These are phyloP conservation scores for Xylota segnis DNA, from an alignment of 2,888 invertebrate genomes.

Conservation along the genomic window DNA sequence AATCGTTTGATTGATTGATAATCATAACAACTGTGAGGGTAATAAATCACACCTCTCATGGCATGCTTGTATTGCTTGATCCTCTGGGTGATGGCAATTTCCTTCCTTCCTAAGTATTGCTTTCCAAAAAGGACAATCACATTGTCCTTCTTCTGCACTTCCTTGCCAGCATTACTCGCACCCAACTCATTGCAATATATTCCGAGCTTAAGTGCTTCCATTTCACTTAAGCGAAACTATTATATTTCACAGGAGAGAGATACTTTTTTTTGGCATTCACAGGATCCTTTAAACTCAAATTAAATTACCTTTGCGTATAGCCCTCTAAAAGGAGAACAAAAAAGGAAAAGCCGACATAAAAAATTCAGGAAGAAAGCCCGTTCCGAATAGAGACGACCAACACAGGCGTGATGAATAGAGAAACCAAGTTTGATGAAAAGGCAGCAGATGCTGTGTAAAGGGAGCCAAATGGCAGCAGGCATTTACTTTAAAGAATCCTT, in stretches of 20 bases:
- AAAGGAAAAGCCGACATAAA: not conserved
- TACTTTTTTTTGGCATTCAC: constrained; percentile 36
- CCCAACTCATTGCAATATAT: constrained; percentile 38
- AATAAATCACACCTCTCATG: not conserved
- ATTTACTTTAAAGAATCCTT: not conserved
- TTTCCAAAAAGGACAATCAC: too few relatives aligned
- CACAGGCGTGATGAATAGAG: constrained; percentile 44
- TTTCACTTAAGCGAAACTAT: constrained; percentile 28
- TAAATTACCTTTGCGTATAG: constrained; percentile 27
- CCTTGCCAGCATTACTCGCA: constrained; percentile 15
- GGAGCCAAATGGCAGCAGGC: not conserved
- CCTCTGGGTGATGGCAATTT: too few relatives aligned
- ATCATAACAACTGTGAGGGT: not conserved
- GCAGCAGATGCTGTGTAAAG: not conserved
- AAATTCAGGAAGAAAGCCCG: not conserved
- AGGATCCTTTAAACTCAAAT: constrained; percentile 45
- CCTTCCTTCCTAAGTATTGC: too few relatives aligned
- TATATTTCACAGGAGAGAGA: constrained; percentile 32
- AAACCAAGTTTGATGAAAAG: constrained; percentile 20
- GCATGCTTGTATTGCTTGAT: not conserved
- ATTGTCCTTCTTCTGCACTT: too few relatives aligned
- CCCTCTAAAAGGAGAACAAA: too few relatives aligned
- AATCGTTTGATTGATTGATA: not conserved
- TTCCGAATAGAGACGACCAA: not conserved
- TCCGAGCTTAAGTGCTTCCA: constrained; percentile 35